These are phyloP conservation scores for Latrodectus hesperus DNA, from an alignment of 2,888 invertebrate genomes.

Conservation along the genomic window DNA sequence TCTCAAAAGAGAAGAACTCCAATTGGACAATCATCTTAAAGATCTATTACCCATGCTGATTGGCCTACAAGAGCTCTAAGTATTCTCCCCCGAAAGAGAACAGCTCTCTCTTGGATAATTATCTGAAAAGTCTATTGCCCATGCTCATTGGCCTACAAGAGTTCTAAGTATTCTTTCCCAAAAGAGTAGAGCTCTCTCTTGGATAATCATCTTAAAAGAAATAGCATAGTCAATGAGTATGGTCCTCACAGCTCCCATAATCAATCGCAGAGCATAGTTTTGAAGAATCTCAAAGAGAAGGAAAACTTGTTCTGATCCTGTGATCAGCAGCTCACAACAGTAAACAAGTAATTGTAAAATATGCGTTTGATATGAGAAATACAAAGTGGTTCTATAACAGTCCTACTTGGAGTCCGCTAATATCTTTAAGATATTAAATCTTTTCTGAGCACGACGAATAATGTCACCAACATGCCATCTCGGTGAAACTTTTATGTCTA, in stretches of 20 bases:
- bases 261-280: slow-evolving; percentile 12
- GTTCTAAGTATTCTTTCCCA: too few relatives aligned
- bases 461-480: background rate
- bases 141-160: too few relatives aligned
- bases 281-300: background rate
- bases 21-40: too few relatives aligned
- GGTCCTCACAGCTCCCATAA: slow-evolving; percentile 13
- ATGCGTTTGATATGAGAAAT: background rate
- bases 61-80: too few relatives aligned
- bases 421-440: slow-evolving; percentile 4
- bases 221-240: background rate
- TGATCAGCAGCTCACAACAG: slow-evolving; percentile 4
- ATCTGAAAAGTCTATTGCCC: too few relatives aligned
- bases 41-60: too few relatives aligned
- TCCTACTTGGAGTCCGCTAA: slow-evolving; percentile 8
- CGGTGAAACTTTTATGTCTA: background rate
- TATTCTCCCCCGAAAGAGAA: too few relatives aligned
- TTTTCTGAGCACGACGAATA: background rate
- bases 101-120: too few relatives aligned
- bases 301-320: slow-evolving; percentile 7
- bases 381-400: background rate
- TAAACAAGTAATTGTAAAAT: background rate
- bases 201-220: background rate
- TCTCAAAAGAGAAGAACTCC: too few relatives aligned
- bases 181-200: background rate